Evolutionary conservation across 1,140 invertebrate genomes (phyloP).

Genomic region (Bombus sylvicola): DNA sequence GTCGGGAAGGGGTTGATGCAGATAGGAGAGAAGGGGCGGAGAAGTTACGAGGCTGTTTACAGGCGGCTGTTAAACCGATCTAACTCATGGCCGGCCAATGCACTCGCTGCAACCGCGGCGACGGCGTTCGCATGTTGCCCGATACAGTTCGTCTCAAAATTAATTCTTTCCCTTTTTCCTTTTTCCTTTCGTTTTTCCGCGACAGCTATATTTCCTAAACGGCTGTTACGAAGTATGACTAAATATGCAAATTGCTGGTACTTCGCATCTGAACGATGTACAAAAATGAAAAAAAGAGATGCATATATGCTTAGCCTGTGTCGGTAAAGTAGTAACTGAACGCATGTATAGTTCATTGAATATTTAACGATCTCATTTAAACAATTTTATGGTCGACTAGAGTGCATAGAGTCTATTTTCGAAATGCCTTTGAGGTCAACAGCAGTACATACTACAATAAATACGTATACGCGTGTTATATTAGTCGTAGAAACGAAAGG

Average conservation of each 20-base stretch:
- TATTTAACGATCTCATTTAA: slow-evolving; percentile 1
- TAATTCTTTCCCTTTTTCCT: no score
- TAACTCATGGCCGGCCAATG: slow-evolving; percentile 79
- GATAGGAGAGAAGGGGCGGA: slow-evolving; percentile 33
- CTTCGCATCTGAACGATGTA: background rate
- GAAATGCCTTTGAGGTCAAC: background rate
- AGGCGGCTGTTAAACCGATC: slow-evolving; percentile 75
- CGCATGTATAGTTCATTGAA: background rate
- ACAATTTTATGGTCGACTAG: background rate
- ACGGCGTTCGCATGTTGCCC: slow-evolving; percentile 9
- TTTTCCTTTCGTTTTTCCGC: background rate
- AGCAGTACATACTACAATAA: background rate
- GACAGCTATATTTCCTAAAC: background rate
- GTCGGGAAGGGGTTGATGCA: background rate
- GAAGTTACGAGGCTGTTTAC: slow-evolving; percentile 79
- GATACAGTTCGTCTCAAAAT: slow-evolving; percentile 29
- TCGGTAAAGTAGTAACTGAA: background rate
- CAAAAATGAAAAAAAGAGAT: background rate
- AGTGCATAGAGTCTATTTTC: background rate
- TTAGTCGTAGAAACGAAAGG: no score
- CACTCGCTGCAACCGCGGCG: slow-evolving; percentile 64
- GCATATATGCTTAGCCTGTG: background rate
- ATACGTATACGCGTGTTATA: background rate
- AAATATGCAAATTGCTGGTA: background rate
- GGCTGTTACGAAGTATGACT: background rate